Evolutionary conservation across 2,797 vertebrate species (phyloP), one percentile per base, ranked within the genome.

Genomic region (Enteromius unitaeniatus): DNA sequence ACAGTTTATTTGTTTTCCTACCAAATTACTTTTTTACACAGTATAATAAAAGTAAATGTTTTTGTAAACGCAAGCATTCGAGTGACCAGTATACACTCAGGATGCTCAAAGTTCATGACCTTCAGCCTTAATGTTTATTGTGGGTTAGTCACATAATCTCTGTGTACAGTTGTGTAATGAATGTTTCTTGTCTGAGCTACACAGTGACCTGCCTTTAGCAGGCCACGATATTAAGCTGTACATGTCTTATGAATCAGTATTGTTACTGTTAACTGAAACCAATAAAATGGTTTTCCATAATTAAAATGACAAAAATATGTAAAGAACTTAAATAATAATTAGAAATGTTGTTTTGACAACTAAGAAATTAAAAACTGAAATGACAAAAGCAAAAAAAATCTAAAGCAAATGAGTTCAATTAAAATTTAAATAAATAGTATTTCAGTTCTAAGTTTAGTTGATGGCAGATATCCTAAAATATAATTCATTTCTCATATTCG

Each of bases 81-180:
- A 40, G 31, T 40, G 53, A 17, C 19, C 49, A 37, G 34, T 40
- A 1, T n/a, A 26, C n/a, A 60, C 10, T 26, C 31, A 3, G 34
- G 34, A 58, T 17, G 73, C 73, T 62, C 75, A 28, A 78, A 78
- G 55, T 47, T 64, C 15, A 64, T 13, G 58, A 47, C 37, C 75
- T 77, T 60, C n/a, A 77, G 55, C 34, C 53, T 62, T 78, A 60
- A 77, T 77, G 60, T 64, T 26, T 42, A 45, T 31, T 78, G 55
- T 62, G 58, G 23, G 37, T 64, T 62, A 78, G 58, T 47, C 23
- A 64, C 58, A 76, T 60, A 78, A 78, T 62, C 55, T 60, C n/a
- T 60, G 74, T 62, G 55, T 4, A 19, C 55, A 11, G 55, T 78
- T 64, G 42, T 64, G 58, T 31, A 78, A 78, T 42, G 45, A 15